Evolutionary conservation across 2,888 invertebrate species (phyloP).

Genomic region (Yponomeuta evonymella): DNA sequence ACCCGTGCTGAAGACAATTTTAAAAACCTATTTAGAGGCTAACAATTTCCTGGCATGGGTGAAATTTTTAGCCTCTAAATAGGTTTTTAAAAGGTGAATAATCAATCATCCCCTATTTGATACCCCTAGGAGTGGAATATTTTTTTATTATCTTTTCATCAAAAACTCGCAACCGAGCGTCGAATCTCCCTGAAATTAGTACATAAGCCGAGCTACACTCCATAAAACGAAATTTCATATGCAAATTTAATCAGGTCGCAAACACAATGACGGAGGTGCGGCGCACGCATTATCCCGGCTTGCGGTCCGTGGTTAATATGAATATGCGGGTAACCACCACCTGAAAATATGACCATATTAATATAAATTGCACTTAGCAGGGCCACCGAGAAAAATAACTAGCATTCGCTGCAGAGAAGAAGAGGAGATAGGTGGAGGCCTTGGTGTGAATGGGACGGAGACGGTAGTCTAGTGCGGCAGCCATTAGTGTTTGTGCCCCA

Average conservation of each 20-base stretch:
- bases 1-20: too few species aligned
- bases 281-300: constrained; percentile 35
- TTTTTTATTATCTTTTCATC: not conserved
- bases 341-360: constrained; percentile 67
- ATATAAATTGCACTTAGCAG: constrained; percentile 65
- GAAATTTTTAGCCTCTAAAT: too few species aligned
- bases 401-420: constrained; percentile 20
- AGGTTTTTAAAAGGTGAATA: too few species aligned
- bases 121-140: too few species aligned
- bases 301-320: constrained; percentile 59
- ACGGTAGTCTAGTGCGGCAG: not conserved
- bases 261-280: constrained; percentile 68
- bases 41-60: too few species aligned
- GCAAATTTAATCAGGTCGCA: constrained; percentile 68
- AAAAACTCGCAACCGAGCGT: not conserved
- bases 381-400: constrained; percentile 46
- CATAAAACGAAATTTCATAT: constrained; percentile 48
- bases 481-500: not conserved
- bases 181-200: not conserved
- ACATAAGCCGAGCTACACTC: not conserved
- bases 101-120: too few species aligned
- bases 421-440: not conserved
- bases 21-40: too few species aligned
- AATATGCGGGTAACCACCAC: constrained; percentile 66
- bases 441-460: not conserved